A percentile compares a stretch with the other conserved stretches of the same genome.
These are phyloP conservation scores for Acanthosoma haemorrhoidale DNA, from an alignment of 2,888 invertebrate genomes.

Conservation along the genomic window DNA sequence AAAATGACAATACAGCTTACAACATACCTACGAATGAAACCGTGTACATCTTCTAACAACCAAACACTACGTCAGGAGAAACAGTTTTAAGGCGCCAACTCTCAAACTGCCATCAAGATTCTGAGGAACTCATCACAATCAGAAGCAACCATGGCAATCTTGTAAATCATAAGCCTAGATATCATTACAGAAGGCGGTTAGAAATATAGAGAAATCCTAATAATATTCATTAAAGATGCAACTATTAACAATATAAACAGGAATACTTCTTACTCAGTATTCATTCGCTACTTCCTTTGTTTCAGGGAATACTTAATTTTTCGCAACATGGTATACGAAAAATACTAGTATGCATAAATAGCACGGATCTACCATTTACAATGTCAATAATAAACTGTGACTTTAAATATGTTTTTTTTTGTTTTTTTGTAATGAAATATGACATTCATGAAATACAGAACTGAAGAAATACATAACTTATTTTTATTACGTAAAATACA, in stretches of 20 bases:
- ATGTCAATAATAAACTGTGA: neutral
- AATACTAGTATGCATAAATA: neutral
- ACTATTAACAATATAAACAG: neutral
- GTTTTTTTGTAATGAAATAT: neutral
- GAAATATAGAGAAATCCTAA: neutral
- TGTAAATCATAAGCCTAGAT: neutral
- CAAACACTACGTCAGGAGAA: too few species aligned
- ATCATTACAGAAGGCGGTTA: too few species aligned
- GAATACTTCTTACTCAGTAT: neutral
- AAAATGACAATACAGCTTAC: too few species aligned
- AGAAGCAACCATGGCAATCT: too few species aligned
- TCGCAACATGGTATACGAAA: constrained; percentile 5
- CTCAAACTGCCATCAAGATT: too few species aligned
- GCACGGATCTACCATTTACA: neutral
- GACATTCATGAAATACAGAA: neutral
- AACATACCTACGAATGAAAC: too few species aligned
- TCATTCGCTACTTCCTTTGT: neutral
- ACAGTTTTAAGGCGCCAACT: too few species aligned
- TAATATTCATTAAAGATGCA: neutral
- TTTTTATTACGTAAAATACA: too few species aligned
- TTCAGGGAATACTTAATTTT: neutral
- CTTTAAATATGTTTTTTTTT: neutral
- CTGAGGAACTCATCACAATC: too few species aligned
- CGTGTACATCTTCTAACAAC: too few species aligned
- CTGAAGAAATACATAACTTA: too few species aligned